Evolutionary conservation across 2,888 invertebrate species (phyloP).

Genomic region (Tinea pellionella): DNA sequence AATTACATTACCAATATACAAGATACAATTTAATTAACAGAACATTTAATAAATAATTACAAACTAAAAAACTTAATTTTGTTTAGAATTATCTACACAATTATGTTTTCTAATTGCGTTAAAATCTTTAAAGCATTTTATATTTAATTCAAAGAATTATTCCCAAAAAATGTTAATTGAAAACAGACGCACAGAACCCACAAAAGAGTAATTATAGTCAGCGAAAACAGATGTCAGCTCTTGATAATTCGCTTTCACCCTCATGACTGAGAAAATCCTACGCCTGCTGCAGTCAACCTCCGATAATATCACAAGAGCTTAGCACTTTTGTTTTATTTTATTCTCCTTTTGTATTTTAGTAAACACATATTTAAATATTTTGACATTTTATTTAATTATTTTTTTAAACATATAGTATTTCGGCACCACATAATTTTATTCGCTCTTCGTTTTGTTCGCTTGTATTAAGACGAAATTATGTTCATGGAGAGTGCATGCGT

Average conservation of each 20-base stretch:
- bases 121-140: background rate
- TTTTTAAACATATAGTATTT: no score
- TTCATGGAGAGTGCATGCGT: no score
- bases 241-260: slow-evolving; percentile 9
- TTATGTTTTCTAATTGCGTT: no score
- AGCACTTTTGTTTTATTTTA: slow-evolving; percentile 34
- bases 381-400: no score
- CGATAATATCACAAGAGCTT: slow-evolving; percentile 58
- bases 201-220: slow-evolving; percentile 11
- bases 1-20: background rate
- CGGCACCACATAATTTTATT: no score
- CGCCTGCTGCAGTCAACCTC: slow-evolving; percentile 23
- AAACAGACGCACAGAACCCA: slow-evolving; percentile 6
- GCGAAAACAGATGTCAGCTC: slow-evolving; percentile 9
- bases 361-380: no score
- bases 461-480: no score
- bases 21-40: no score
- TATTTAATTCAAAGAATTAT: background rate
- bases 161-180: slow-evolving; percentile 6
- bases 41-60: no score
- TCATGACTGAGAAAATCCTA: slow-evolving; percentile 10
- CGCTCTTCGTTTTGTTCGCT: no score
- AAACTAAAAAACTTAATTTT: no score
- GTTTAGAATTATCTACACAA: no score
- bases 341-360: slow-evolving; percentile 25